Conservation (phyloP, 2,113 vertebrate genomes). For the Planiliza haematocheilus region DNA sequence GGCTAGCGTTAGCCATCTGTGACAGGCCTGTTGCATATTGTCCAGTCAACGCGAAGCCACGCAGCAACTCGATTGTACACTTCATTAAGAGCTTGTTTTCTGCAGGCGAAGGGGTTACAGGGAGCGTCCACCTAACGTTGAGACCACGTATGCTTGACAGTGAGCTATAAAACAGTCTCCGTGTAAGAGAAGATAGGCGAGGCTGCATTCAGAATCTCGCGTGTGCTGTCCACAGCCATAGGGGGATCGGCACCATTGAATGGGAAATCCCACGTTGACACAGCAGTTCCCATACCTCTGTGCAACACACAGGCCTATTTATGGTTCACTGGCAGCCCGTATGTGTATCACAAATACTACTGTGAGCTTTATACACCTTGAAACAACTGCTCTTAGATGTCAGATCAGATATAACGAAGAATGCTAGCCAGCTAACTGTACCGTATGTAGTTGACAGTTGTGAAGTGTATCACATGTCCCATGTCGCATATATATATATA, state of each 20-base stretch:
- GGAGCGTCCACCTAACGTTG: not conserved
- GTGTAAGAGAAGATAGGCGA: not conserved
- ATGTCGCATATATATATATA: too few species aligned
- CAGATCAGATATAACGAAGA: not conserved
- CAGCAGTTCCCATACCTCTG: conserved; percentile 46
- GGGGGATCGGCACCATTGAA: conserved; percentile 33
- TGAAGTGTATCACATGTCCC: not conserved
- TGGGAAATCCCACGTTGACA: conserved; percentile 67
- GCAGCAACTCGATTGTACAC: conserved; percentile 11
- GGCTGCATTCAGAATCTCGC: conserved; percentile 1
- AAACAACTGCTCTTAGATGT: conserved; percentile 16
- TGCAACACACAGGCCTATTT: conserved; percentile 28
- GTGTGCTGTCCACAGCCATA: conserved; percentile 26
- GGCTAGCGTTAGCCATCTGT: conserved; percentile 59
- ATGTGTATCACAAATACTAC: conserved; percentile 15
- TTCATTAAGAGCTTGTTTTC: not conserved
- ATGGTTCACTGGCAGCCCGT: conserved; percentile 15
- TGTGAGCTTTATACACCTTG: not conserved
- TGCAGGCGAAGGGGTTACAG: not conserved
- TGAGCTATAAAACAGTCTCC: not conserved
- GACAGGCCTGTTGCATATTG: conserved; percentile 76
- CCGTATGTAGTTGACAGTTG: not conserved
- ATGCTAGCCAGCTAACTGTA: not conserved
- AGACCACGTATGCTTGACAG: not conserved
- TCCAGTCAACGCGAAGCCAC: conserved; percentile 54